A percentile compares a stretch with the other conserved stretches of the same genome.
These are phyloP conservation scores for Strigops habroptila DNA, from an alignment of 2,113 vertebrate species.

Conservation along the genomic window DNA sequence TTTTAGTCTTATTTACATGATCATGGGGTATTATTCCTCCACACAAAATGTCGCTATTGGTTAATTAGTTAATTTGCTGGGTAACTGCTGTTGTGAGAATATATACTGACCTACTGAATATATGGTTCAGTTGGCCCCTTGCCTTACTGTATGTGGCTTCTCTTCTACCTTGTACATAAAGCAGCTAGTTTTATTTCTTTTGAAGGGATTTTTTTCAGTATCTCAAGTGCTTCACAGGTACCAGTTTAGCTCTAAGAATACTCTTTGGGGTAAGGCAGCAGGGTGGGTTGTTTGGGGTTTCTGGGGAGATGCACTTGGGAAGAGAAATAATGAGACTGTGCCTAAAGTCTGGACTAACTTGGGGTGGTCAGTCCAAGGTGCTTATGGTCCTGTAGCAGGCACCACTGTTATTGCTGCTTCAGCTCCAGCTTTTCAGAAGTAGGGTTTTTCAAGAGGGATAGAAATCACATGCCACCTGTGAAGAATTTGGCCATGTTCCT, in stretches of 20 bases:
- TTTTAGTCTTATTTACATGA: background rate
- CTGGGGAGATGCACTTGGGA: background rate
- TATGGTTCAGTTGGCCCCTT: background rate
- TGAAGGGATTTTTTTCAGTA: too few species aligned
- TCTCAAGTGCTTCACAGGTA: background rate
- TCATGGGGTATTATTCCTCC: background rate
- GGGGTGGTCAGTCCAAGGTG: background rate
- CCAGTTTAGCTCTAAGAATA: background rate
- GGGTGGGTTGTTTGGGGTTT: rapidly evolving
- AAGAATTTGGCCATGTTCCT: background rate
- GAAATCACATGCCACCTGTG: background rate
- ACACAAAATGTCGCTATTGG: background rate
- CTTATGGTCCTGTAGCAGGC: background rate
- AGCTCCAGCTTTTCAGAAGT: background rate
- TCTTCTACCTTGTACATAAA: background rate
- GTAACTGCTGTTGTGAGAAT: background rate
- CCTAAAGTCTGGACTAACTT: background rate
- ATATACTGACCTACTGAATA: background rate
- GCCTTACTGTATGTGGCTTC: background rate
- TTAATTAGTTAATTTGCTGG: background rate
- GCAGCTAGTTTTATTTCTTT: background rate
- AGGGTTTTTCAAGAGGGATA: background rate
- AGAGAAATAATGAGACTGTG: background rate
- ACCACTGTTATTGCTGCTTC: background rate
- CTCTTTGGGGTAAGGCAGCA: background rate